A percentile compares a stretch with the other conserved stretches of the same genome.
phyloP scores from a whole-genome alignment of 2,113 vertebrate species.

The Astatotilapia flaviijosephi region DNA sequence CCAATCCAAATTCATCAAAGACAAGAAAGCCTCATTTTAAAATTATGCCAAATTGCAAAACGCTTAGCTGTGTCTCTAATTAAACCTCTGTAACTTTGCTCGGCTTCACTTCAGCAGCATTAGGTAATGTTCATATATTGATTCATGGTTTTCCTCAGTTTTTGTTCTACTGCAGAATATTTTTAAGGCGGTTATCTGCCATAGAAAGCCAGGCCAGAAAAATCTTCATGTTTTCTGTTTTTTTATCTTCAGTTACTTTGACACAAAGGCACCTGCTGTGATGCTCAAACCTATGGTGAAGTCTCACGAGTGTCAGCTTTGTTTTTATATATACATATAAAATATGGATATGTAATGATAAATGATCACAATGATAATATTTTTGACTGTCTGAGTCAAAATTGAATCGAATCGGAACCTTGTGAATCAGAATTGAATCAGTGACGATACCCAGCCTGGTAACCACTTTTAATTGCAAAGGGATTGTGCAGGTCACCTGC shows the following conservation, averaged over 20 bases:
- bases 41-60: background rate
- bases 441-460: background rate
- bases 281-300: background rate
- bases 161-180: background rate
- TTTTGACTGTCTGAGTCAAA: background rate
- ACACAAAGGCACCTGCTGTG: background rate
- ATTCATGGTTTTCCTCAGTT: background rate
- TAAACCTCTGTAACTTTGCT: background rate
- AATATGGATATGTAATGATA: background rate
- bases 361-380: background rate
- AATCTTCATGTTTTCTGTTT: background rate
- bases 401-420: background rate
- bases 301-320: background rate
- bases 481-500: background rate
- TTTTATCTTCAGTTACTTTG: background rate
- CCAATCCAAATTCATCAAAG: background rate
- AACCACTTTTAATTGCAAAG: background rate
- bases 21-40: background rate
- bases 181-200: background rate
- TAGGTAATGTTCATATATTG: background rate
- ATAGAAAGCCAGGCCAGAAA: background rate
- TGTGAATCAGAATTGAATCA: background rate
- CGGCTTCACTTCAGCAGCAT: background rate
- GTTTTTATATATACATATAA: background rate
- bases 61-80: rapidly evolving